Conservation (phyloP, 1,140 invertebrate genomes). For the Drosophila navojoa region DNA sequence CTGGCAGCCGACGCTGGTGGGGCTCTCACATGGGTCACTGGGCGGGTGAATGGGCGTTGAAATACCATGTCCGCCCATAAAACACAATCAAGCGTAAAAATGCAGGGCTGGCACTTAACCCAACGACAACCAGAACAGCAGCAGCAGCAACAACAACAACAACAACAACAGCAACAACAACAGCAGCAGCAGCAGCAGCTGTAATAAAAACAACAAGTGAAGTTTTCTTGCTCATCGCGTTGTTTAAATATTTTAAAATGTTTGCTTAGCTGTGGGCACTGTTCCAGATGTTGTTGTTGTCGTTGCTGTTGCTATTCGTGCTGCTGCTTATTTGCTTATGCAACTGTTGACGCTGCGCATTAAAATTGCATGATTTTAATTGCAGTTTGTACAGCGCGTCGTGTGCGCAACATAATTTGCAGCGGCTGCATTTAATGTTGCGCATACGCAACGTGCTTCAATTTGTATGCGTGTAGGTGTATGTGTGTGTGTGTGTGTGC, state of each 20-base stretch:
- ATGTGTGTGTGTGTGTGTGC: slow-evolving; percentile 3
- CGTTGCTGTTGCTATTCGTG: slow-evolving; percentile 1
- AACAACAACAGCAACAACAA: not conserved
- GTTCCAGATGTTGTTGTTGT: slow-evolving; percentile 38
- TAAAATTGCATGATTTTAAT: slow-evolving; percentile 83
- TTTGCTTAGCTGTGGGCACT: slow-evolving; percentile 70
- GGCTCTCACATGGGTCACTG: slow-evolving; percentile 1
- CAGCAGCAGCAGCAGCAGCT: not conserved
- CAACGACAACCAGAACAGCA: slow-evolving; percentile 37
- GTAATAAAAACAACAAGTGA: slow-evolving; percentile 31
- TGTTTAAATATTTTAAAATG: slow-evolving; percentile 81
- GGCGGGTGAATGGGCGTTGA: not conserved
- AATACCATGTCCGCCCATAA: slow-evolving; percentile 64
- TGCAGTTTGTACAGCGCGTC: slow-evolving; percentile 65
- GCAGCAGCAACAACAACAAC: not conserved
- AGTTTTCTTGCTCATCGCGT: slow-evolving; percentile 46
- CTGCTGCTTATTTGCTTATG: slow-evolving; percentile 73
- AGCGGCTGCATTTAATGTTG: slow-evolving; percentile 74
- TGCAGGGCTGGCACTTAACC: slow-evolving; percentile 76
- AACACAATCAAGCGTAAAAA: slow-evolving; percentile 82
- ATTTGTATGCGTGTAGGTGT: not conserved
- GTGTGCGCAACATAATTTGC: slow-evolving; percentile 64
- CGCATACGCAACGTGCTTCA: slow-evolving; percentile 67
- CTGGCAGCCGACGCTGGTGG: slow-evolving; percentile 49
- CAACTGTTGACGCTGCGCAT: slow-evolving; percentile 72